Percentiles rank a stretch among this genome's conserved stretches.
Conservation (phyloP, 2,113 vertebrate genomes). For the Hemiscyllium ocellatum region DNA sequence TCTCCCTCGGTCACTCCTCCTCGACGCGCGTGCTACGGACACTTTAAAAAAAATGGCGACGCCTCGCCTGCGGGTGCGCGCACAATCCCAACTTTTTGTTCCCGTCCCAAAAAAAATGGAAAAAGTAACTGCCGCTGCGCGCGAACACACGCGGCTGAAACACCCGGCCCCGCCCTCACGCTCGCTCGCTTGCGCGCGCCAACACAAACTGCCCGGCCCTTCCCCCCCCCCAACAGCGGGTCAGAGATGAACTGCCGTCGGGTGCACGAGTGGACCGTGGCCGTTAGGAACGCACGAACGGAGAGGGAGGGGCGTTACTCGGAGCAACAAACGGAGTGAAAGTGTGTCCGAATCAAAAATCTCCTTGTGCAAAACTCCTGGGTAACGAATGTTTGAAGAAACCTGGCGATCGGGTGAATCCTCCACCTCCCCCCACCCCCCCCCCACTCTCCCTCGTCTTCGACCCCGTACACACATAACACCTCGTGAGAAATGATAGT, state of each 20-base stretch:
- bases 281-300: background rate
- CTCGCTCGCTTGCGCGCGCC: background rate
- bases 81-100: background rate
- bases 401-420: background rate
- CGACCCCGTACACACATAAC: too few species aligned
- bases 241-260: background rate
- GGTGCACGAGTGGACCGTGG: background rate
- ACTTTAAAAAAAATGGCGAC: conserved; percentile 13
- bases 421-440: too few species aligned
- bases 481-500: conserved; percentile 2
- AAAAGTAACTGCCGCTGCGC: background rate
- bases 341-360: background rate
- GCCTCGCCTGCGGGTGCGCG: background rate
- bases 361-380: background rate
- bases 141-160: background rate
- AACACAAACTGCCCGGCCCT: background rate
- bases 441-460: too few species aligned
- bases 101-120: background rate
- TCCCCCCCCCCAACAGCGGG: background rate
- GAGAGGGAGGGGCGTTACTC: background rate
- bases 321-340: background rate
- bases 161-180: background rate
- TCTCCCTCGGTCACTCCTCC: background rate
- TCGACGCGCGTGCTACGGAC: background rate
- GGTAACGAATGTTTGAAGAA: background rate